These are phyloP conservation scores for Formicarius rufipectus DNA, from an alignment of 2,113 vertebrate species.

Conservation along the genomic window DNA sequence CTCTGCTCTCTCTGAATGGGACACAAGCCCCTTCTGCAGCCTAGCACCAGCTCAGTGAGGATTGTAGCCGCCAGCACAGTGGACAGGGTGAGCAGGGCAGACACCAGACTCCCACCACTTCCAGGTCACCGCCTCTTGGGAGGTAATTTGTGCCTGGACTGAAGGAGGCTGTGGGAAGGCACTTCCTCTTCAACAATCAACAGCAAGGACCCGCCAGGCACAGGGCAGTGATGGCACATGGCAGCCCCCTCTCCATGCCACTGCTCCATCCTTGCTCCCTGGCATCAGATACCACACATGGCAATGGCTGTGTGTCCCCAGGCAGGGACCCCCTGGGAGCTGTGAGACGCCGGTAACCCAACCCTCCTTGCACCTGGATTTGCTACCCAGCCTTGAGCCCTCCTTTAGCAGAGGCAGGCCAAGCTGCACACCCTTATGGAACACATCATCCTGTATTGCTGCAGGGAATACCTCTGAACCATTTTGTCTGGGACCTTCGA, in stretches of 20 bases:
- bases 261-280: neutral
- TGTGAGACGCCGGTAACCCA: neutral
- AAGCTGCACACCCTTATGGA: fast-evolving
- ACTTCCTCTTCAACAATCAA: neutral
- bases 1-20: neutral
- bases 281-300: neutral
- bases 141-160: neutral
- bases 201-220: neutral
- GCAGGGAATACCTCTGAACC: neutral
- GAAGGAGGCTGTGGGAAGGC: neutral
- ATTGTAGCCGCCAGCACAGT: neutral
- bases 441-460: neutral
- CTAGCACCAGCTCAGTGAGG: neutral
- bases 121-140: neutral
- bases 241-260: neutral
- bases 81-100: neutral
- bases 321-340: fast-evolving
- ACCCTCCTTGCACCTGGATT: neutral
- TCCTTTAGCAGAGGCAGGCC: neutral
- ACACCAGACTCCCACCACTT: neutral
- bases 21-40: neutral
- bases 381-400: neutral
- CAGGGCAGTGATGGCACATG: neutral
- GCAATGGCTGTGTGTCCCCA: fast-evolving
- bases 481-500: fast-evolving